phyloP scores from a whole-genome alignment of 2,888 invertebrate genomes.

The Penaeus monodon region DNA sequence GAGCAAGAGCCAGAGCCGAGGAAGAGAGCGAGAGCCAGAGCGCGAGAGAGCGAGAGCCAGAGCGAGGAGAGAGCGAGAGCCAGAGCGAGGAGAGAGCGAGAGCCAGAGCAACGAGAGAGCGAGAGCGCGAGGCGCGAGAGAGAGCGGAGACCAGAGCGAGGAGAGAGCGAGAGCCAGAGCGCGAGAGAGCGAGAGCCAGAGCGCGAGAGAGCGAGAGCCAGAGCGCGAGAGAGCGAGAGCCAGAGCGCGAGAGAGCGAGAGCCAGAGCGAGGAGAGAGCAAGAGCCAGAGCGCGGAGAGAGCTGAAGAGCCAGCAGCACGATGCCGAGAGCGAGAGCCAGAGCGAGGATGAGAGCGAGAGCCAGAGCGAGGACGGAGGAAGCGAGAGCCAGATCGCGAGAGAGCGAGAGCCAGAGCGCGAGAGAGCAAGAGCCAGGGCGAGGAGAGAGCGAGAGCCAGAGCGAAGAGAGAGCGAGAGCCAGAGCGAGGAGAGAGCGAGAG shows the following conservation, averaged over 20 bases:
- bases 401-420: too few species aligned
- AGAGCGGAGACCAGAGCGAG: background rate
- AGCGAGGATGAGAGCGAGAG: background rate
- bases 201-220: too few species aligned
- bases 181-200: too few species aligned
- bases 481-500: background rate
- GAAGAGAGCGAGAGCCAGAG: background rate
- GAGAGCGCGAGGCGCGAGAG: background rate
- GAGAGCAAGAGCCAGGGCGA: conserved; percentile 1
- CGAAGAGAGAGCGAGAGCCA: background rate
- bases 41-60: background rate
- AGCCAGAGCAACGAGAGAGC: background rate
- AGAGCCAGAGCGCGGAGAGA: background rate
- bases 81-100: background rate
- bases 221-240: too few species aligned
- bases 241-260: conserved; percentile 16
- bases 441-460: background rate
- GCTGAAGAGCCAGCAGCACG: too few species aligned
- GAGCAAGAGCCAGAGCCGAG: background rate
- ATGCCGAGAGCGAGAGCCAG: background rate
- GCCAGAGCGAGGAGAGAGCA: background rate
- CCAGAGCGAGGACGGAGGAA: too few species aligned
- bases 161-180: too few species aligned
- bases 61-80: background rate
- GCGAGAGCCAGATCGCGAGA: background rate